Evolutionary conservation across 2,888 invertebrate species (phyloP).

Genomic region (Balanococcus diminutus): DNA sequence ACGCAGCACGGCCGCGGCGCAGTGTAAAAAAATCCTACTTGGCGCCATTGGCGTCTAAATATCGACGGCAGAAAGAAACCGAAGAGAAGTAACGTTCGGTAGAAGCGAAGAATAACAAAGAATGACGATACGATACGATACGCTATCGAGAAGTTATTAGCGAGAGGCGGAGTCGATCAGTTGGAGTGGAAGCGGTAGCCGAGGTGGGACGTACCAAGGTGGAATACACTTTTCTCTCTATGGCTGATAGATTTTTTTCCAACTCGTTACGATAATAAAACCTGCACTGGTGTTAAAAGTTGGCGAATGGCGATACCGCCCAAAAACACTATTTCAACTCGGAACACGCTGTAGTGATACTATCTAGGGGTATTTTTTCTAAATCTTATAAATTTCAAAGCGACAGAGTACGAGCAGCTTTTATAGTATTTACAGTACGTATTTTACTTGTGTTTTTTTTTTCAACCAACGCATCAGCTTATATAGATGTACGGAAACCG

Average conservation of each 20-base stretch:
- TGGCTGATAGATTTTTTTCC: conserved; percentile 54
- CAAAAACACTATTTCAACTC: conserved; percentile 42
- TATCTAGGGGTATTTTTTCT: neutral
- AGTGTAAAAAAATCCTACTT: neutral
- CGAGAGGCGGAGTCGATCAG: conserved; percentile 54
- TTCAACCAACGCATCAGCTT: neutral
- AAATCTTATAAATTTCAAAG: neutral
- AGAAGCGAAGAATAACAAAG: conserved; percentile 48
- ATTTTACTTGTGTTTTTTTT: no score
- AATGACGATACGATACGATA: conserved; percentile 46
- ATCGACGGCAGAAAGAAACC: neutral
- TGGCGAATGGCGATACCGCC: conserved; percentile 42
- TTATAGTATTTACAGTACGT: neutral
- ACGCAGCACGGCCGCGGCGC: no score
- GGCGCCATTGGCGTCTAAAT: conserved; percentile 48
- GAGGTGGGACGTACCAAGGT: conserved; percentile 53
- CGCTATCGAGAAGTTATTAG: conserved; percentile 54
- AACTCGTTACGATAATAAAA: conserved; percentile 46
- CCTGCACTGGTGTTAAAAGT: conserved; percentile 36
- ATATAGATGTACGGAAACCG: neutral
- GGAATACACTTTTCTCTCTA: conserved; percentile 54
- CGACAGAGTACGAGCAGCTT: neutral
- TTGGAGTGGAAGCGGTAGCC: conserved; percentile 43
- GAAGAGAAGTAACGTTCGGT: neutral
- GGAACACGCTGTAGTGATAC: neutral